A percentile compares a stretch with the other conserved stretches of the same genome.
Evolutionary conservation across 1,140 invertebrate species (phyloP).

Genomic region (Diuraphis noxia): DNA sequence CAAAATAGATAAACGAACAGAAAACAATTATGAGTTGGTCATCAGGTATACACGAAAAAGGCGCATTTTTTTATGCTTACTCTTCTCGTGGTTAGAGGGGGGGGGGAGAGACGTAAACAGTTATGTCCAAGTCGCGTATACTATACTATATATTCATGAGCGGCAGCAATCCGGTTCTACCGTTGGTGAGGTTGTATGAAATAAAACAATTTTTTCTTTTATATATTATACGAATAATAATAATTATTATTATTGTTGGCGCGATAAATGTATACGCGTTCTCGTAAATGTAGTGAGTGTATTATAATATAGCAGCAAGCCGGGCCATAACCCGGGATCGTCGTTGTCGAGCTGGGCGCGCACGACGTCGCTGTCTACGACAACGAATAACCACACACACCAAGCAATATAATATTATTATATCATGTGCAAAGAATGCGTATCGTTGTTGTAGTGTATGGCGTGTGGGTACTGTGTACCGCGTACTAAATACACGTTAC

Average conservation of each 20-base stretch:
- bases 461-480: too few relatives aligned
- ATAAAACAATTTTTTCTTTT: neutral
- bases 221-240: neutral
- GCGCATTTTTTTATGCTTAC: neutral
- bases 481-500: neutral
- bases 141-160: neutral
- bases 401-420: slow-evolving; percentile 10
- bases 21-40: neutral
- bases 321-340: neutral
- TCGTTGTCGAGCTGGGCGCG: slow-evolving; percentile 11
- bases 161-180: slow-evolving; percentile 17
- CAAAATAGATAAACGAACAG: neutral
- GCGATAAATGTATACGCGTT: neutral
- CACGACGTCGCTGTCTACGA: neutral
- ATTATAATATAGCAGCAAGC: neutral
- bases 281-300: neutral
- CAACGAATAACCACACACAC: neutral
- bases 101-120: neutral
- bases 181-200: neutral
- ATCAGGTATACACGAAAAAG: neutral
- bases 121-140: neutral
- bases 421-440: slow-evolving; percentile 48
- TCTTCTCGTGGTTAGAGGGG: neutral
- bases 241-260: slow-evolving; percentile 7
- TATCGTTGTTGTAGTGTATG: neutral